phyloP scores from a whole-genome alignment of 2,797 vertebrate species.

The Mormyrus hasselquistii region DNA sequence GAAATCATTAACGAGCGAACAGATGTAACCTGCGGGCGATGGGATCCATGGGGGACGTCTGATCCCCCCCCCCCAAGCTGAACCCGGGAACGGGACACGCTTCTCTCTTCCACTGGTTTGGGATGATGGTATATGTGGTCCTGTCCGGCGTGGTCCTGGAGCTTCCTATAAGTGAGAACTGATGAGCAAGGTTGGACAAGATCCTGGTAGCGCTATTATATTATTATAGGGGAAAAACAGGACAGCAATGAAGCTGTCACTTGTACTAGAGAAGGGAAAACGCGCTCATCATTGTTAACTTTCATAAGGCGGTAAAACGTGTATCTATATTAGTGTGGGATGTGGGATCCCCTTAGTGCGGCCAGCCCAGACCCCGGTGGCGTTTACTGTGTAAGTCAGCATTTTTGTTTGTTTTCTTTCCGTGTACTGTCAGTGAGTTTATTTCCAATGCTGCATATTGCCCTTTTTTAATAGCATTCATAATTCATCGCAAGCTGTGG shows the following conservation, averaged over 20 bases:
- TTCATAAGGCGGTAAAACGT: neutral
- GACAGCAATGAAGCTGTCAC: neutral
- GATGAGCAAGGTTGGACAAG: neutral
- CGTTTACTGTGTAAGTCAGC: neutral
- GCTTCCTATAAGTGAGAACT: neutral
- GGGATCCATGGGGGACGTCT: constrained; percentile 19
- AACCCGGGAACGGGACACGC: too few species aligned
- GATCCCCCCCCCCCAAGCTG: neutral
- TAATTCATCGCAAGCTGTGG: constrained; percentile 61
- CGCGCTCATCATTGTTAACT: neutral
- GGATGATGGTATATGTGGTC: neutral
- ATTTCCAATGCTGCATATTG: constrained; percentile 66
- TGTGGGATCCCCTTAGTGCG: neutral
- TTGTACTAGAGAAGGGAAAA: neutral
- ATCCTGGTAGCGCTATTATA: neutral
- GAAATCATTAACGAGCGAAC: constrained; percentile 57
- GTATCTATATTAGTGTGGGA: neutral
- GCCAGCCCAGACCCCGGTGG: neutral
- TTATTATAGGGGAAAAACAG: neutral
- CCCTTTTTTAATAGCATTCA: constrained; percentile 70
- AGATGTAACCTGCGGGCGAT: constrained; percentile 54
- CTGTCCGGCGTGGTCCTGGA: neutral
- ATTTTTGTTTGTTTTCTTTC: neutral
- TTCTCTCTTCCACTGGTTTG: neutral
- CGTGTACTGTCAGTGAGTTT: neutral